These are phyloP conservation scores for Epistrophe eligans DNA, from an alignment of 2,888 invertebrate genomes.

Conservation along the genomic window DNA sequence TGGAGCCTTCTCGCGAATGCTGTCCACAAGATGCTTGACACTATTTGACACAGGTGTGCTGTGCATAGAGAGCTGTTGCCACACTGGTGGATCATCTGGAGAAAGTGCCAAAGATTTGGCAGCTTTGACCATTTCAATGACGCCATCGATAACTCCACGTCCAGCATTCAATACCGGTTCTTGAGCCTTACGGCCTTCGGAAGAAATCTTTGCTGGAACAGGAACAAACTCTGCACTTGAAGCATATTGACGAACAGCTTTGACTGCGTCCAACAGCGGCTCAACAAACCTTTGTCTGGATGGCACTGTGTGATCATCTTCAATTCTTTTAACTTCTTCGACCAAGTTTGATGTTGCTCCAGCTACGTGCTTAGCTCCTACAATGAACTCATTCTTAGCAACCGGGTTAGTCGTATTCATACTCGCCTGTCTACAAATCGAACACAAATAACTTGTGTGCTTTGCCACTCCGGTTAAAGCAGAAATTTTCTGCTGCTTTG, in stretches of 20 bases:
- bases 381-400: conserved; percentile 98
- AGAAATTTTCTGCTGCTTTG: conserved; percentile 93
- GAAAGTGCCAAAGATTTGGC: conserved; percentile 95
- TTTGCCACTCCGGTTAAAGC: conserved; percentile 98
- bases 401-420: conserved; percentile 95
- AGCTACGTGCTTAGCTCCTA: conserved; percentile 98
- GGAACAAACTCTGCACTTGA: conserved; percentile 97
- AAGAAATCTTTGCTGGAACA: conserved; percentile 95
- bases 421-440: conserved; percentile 96
- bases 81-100: conserved; percentile 95
- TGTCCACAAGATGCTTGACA: conserved; percentile 96
- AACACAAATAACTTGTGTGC: conserved; percentile 97
- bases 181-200: conserved; percentile 92
- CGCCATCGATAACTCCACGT: conserved; percentile 90
- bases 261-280: conserved; percentile 95
- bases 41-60: conserved; percentile 98
- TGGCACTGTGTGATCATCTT: conserved; percentile 92
- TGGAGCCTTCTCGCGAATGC: conserved; percentile 97
- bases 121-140: conserved; percentile 94
- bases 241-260: conserved; percentile 96
- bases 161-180: conserved; percentile 95
- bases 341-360: conserved; percentile 97
- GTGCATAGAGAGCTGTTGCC: conserved; percentile 97
- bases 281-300: conserved; percentile 91
- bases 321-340: conserved; percentile 95